Base-by-base conservation (phyloP, 2,888 invertebrate genomes). In the Apamea sordens region DNA sequence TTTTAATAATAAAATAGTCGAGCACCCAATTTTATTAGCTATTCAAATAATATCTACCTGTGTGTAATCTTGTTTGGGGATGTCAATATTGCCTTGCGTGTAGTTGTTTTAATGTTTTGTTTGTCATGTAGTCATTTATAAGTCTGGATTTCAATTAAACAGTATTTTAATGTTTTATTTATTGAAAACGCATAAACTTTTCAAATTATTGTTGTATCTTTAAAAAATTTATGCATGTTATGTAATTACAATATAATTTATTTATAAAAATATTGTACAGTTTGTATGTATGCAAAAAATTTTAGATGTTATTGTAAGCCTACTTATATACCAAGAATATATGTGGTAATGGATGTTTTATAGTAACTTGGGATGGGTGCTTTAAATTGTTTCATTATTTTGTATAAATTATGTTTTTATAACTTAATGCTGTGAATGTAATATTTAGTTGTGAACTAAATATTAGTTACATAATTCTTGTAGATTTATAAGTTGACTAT, bases 401-500 rank as follows among this genome's bases (percentile, higher is more conserved):
- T 41, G 44, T 7, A 44, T 41, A 63, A n/a, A 28, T 28, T 68
- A 44, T 79, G 11, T 24, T 76, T 78, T 74, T 44, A 18, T 56
- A 56, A 68, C 32, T 47, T 68, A 65, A n/a, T 79, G 84, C 83
- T 89, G 85, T 88, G 76, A 84, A 77, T 84, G 59, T 79, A 79
- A 83, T 80, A 82, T 82, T 86, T 84, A 79, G 72, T 80, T 82
- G 24, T 68, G 15, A 82, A 84, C 77, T 76, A 79, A 85, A 79
- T 87, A 76, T 77, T 82, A 80, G 32, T 41, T 73, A 76, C 79
- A 53, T 77, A 69, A 47, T 71, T 84, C 36, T 61, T 73, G 65
- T 85, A 87, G 79, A 78, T 73, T 80, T 82, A 36, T 81, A 82
- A 85, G 83, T 89, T 88, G 82, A 83, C 74, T 87, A 85, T 86